Base-by-base conservation (phyloP, 2,113 vertebrate species). In the Oenanthe oenanthe region DNA sequence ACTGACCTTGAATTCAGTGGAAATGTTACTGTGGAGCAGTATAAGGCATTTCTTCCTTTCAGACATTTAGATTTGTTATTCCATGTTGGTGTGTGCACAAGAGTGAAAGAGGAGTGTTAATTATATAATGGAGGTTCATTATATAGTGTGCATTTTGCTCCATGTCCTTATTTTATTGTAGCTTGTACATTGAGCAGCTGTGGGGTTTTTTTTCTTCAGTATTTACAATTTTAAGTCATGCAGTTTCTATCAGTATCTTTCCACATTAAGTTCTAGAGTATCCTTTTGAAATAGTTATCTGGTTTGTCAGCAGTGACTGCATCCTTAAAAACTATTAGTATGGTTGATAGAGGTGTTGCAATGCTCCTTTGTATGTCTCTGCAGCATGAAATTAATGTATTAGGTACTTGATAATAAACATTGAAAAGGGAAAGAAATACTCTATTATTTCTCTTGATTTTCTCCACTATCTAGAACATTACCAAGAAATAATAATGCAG, bases 1-100 rank as follows among this genome's bases (percentile, higher is more conserved):
- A 56, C 7, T 89, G 87, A 94, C 89, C 84, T 96, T 94, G 95
- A 91, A 82, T 75, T 63, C 4, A 19, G 25, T 92, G 74, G 73
- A 89, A 85, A 36, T 89, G 48, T 26, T 66, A 47, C 48, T 51
- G 36, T 57, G 48, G 26, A 87, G 21, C 45, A 78, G 28, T 51
- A 22, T n/a, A 13, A 38, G n/a, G 14, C 12, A 32, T 17, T 65
- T 73, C 43, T 61, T 29, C 36, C 32, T 28, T 60, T 76, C 21
- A 29, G 20, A 48, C 22, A 11, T 67, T 36, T 82, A 34, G 57
- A 17, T 53, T 34, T 11, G 15, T 57, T 32, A 34, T 50, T 76
- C 47, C 17, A 12, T 53, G 14, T 73, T 86, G 42, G 8, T 50
- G 13, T 81, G 32, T 67, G 43, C 31, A 43, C 26, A 56, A 4